A percentile compares a stretch with the other conserved stretches of the same genome.
These are phyloP conservation scores for Epizoanthus scotinus DNA, from an alignment of 92 coral and sea anemone species.

Conservation along the genomic window DNA sequence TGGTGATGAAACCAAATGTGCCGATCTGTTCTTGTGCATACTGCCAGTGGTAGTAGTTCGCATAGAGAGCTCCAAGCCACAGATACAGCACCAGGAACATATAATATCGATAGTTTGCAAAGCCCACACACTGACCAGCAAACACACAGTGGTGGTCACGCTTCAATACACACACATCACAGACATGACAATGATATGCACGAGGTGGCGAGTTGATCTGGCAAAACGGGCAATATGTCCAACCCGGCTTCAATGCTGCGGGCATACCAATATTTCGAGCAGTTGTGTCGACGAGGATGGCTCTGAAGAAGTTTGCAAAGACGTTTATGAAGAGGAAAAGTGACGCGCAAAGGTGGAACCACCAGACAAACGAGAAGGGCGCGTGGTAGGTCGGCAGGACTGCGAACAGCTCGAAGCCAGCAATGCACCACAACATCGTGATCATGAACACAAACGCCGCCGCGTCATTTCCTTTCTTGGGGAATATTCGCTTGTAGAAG, in stretches of 20 bases:
- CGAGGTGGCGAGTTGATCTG: conserved; percentile 92
- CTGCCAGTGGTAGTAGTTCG: conserved; percentile 86
- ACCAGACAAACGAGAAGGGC: conserved; percentile 69
- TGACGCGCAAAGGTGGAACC: conserved; percentile 73
- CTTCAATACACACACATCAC: conserved; percentile 86
- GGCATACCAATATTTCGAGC: conserved; percentile 85
- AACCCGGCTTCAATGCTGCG: conserved; percentile 89
- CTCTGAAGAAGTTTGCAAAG: conserved; percentile 84
- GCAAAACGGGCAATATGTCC: conserved; percentile 96
- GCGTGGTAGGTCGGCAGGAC: conserved; percentile 90
- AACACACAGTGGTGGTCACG: conserved; percentile 96
- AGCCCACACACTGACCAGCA: conserved; percentile 94
- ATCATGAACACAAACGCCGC: conserved; percentile 84
- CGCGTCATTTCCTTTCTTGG: conserved; percentile 78
- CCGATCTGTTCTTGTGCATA: conserved; percentile 80
- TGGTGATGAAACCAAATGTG: conserved; percentile 68
- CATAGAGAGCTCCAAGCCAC: conserved; percentile 95
- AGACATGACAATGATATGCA: conserved; percentile 89
- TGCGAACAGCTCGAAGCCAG: conserved; percentile 76
- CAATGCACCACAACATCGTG: conserved; percentile 75
- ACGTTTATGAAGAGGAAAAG: conserved; percentile 87
- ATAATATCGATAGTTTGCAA: conserved; percentile 94
- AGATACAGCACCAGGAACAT: conserved; percentile 80
- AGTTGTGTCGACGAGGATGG: conserved; percentile 87
- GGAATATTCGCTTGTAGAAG: conserved; percentile 55